Evolutionary conservation across 2,797 vertebrate species (phyloP), one percentile per base, ranked within the genome.

Genomic region (Morus bassanus): DNA sequence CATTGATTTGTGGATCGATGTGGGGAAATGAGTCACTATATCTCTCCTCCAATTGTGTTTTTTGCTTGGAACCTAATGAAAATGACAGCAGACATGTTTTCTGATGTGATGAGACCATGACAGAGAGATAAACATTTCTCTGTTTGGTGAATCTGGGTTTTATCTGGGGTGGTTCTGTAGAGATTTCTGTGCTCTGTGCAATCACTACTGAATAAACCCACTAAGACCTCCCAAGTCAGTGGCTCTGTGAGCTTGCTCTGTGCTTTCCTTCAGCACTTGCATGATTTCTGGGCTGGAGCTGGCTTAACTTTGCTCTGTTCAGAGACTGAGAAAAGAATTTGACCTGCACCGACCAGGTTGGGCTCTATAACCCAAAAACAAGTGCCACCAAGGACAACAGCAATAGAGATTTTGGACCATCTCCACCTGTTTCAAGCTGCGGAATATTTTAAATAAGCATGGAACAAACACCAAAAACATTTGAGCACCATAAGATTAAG

Each of bases 121-220:
- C 39, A 70, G 48, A 78, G 31, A 27, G 14, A 50, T 21, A 46
- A 78, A 9, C 7, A 7, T 23, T 46, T 25, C 13, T 7, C 24
- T 35, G 0, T 75, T 22, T 64, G 17, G 5, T 85, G 37, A 30
- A 37, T 28, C 28, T 69, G 25, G 31, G 50, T 9, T 63, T 87
- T 39, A 15, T 61, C 31, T 69, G 3, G 54, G 12, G 19, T 31
- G 22, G 3, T 43, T 76, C 73, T 46, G 45, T 35, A 77, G 45
- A 1, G 4, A 31, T 83, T 92, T 69, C 33, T 63, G 35, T 50
- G 17, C 30, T 68, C 41, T 11, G 2, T 45, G 61, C 68, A 39
- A 54, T 18, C 1, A 1, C 30, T 65, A 16, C 5, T 0, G 2
- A 77, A 70, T 12, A 65, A 68, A 70, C 0, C 0, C 22, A 7